phyloP scores from a whole-genome alignment of 2,797 vertebrate genomes.

The Propithecus perrieri region DNA sequence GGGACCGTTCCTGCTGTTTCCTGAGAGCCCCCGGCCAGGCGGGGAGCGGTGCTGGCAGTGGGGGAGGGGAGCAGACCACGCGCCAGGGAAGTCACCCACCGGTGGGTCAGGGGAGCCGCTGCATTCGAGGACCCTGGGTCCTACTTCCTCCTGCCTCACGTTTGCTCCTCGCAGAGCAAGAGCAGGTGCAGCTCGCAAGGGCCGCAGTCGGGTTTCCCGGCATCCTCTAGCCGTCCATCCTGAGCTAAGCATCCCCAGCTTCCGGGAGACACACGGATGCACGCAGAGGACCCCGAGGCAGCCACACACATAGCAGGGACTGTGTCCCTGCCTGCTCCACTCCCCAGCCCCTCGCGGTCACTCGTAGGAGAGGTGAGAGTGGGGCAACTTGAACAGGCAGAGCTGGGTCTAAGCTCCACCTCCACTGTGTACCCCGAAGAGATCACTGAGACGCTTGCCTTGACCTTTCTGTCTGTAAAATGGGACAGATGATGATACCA shows the following conservation, averaged over 20 bases:
- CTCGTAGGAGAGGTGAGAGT: neutral
- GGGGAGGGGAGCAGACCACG: neutral
- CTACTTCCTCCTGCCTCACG: neutral
- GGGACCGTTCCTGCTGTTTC: neutral
- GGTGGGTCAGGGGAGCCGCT: neutral
- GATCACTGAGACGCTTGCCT: neutral
- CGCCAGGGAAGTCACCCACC: neutral
- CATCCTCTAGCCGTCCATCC: neutral
- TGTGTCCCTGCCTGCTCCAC: neutral
- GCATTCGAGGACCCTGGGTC: too few relatives aligned
- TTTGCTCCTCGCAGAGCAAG: neutral
- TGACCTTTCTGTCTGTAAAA: neutral
- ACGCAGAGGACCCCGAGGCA: neutral
- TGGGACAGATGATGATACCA: neutral
- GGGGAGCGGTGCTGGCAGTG: neutral
- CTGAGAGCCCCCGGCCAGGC: neutral
- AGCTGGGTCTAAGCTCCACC: neutral
- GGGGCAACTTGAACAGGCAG: neutral
- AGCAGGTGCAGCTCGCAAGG: neutral
- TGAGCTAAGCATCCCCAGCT: neutral
- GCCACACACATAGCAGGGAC: neutral
- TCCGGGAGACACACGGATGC: neutral
- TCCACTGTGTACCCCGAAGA: neutral
- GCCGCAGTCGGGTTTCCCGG: accelerated
- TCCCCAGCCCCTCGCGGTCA: neutral